These are phyloP conservation scores for Acleris emargana DNA, from an alignment of 2,888 invertebrate genomes.

Conservation along the genomic window DNA sequence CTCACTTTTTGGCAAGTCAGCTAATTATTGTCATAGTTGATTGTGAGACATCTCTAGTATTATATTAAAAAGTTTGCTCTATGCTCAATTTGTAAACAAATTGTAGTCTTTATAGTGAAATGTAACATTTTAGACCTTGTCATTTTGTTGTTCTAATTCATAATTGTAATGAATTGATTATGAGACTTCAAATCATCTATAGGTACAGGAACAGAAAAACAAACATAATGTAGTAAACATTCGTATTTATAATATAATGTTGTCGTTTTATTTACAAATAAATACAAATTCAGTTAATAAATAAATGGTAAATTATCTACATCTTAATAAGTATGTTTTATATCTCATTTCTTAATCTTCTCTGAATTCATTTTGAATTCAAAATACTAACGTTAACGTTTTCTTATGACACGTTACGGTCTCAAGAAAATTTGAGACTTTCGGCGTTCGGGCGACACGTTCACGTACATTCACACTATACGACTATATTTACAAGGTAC, in stretches of 20 bases:
- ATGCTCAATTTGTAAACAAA: no score
- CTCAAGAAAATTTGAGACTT: conserved; percentile 83
- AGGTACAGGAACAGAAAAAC: conserved; percentile 65
- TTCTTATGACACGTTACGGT: conserved; percentile 82
- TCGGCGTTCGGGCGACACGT: conserved; percentile 83
- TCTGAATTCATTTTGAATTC: conserved; percentile 77
- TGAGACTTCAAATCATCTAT: conserved; percentile 11
- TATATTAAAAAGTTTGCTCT: no score
- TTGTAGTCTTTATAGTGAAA: no score
- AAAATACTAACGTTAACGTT: conserved; percentile 83
- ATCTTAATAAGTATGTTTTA: conserved; percentile 83
- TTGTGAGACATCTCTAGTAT: no score
- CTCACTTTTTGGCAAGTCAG: no score
- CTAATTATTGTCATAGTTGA: no score
- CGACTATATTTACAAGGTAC: conserved; percentile 83
- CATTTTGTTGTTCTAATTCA: neutral
- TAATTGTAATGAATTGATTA: neutral
- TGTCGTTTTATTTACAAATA: conserved; percentile 84
- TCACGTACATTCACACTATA: conserved; percentile 84
- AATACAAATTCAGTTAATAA: conserved; percentile 85
- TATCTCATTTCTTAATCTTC: conserved; percentile 83
- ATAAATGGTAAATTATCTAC: conserved; percentile 85
- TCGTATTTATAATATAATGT: conserved; percentile 84
- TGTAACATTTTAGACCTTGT: no score
- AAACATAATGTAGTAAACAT: conserved; percentile 81